A percentile compares a stretch with the other conserved stretches of the same genome.
Conservation (phyloP, 2,888 invertebrate species). For the Leptogaster cylindrica region DNA sequence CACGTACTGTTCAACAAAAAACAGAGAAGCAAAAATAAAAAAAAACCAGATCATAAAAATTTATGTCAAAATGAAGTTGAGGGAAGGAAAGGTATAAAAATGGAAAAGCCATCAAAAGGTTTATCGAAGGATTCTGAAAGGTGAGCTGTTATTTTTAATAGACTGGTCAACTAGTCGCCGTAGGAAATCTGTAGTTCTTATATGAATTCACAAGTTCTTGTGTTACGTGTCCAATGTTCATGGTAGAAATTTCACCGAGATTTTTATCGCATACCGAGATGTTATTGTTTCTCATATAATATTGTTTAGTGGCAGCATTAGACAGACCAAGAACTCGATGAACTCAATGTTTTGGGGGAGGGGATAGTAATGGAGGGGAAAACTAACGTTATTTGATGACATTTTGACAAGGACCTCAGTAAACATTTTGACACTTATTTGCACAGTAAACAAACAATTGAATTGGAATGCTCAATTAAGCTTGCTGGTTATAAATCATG, state of each 20-base stretch:
- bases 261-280: conserved; percentile 18
- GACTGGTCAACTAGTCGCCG: conserved; percentile 21
- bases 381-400: no score
- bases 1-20: conserved; percentile 51
- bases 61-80: neutral
- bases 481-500: no score
- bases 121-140: conserved; percentile 31
- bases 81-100: conserved; percentile 20
- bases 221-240: no score
- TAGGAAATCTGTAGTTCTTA: neutral
- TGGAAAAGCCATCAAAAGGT: conserved; percentile 24
- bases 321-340: neutral
- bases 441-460: no score
- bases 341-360: no score
- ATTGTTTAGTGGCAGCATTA: neutral
- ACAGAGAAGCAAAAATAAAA: no score
- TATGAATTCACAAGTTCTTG: no score
- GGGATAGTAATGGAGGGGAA: no score
- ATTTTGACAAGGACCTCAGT: no score
- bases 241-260: neutral
- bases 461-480: no score
- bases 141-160: conserved; percentile 38
- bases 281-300: conserved; percentile 6
- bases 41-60: conserved; percentile 31
- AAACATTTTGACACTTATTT: no score